Evolutionary conservation across 2,797 vertebrate genomes (phyloP).

Genomic region (Lepilemur septentrionalis): DNA sequence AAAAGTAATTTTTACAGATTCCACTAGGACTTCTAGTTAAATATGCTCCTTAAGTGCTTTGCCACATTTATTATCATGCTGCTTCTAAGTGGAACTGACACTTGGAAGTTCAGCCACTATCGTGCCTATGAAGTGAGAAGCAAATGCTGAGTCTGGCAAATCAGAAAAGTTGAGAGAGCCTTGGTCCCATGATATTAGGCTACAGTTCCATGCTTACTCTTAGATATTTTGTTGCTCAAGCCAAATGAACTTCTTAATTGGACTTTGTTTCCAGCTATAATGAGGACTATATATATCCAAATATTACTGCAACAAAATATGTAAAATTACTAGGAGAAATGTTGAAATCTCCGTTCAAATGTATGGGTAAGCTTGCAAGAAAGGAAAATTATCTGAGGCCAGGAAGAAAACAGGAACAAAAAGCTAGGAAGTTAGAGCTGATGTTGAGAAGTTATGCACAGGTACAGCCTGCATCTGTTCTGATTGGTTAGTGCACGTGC

Average conservation of each 20-base stretch:
- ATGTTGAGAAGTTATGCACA: not conserved
- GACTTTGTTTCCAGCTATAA: not conserved
- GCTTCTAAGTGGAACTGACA: not conserved
- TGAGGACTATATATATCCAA: not conserved
- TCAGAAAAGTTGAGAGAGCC: not conserved
- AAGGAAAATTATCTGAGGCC: not conserved
- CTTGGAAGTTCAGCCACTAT: not conserved
- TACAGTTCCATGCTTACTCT: not conserved
- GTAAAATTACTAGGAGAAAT: not conserved
- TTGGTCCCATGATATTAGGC: not conserved
- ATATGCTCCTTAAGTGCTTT: not conserved
- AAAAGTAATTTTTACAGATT: not conserved
- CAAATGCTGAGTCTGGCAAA: not conserved
- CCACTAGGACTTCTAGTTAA: not conserved
- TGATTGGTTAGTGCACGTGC: not conserved
- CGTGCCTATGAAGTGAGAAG: not conserved
- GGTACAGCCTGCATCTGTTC: not conserved
- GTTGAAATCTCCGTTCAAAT: not conserved
- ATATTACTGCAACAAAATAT: not conserved
- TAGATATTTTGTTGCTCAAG: not conserved
- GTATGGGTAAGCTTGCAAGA: not conserved
- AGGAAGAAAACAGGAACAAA: constrained; percentile 13
- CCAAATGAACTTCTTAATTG: not conserved
- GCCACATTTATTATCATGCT: not conserved
- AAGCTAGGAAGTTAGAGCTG: not conserved